These are phyloP conservation scores for Lasioglossum lativentre DNA, from an alignment of 2,888 invertebrate genomes.

Conservation along the genomic window DNA sequence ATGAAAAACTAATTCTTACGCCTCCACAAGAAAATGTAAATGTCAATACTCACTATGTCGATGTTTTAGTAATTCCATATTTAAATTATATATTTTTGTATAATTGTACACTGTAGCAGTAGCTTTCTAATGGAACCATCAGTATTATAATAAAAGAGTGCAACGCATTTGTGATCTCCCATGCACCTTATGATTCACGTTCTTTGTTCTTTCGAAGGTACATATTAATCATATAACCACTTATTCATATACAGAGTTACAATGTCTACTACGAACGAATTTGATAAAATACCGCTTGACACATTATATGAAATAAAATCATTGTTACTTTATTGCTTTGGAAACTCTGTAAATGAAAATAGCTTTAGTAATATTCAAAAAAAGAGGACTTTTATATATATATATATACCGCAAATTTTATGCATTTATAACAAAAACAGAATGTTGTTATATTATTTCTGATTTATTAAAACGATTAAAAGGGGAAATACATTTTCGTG, in stretches of 20 bases:
- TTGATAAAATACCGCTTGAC: neutral
- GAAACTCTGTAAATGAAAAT: neutral
- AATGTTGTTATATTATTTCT: no score
- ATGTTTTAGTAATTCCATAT: slow-evolving; percentile 16
- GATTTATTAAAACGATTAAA: no score
- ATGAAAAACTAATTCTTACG: slow-evolving; percentile 29
- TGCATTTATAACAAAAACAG: no score
- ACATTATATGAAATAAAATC: no score
- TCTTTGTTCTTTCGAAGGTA: neutral
- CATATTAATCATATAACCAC: neutral
- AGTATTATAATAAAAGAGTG: slow-evolving; percentile 17
- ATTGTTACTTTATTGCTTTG: neutral
- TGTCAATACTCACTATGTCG: neutral
- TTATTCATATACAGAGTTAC: neutral
- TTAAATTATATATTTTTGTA: slow-evolving; percentile 29
- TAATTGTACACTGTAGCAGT: neutral
- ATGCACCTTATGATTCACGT: neutral
- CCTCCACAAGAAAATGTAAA: neutral
- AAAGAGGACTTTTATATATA: no score
- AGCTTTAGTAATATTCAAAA: neutral
- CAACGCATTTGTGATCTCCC: neutral
- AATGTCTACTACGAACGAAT: neutral
- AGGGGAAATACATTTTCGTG: no score
- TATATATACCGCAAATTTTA: no score
- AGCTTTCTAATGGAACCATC: neutral